phyloP scores from a whole-genome alignment of 1,140 invertebrate species.

The Episyrphus balteatus region DNA sequence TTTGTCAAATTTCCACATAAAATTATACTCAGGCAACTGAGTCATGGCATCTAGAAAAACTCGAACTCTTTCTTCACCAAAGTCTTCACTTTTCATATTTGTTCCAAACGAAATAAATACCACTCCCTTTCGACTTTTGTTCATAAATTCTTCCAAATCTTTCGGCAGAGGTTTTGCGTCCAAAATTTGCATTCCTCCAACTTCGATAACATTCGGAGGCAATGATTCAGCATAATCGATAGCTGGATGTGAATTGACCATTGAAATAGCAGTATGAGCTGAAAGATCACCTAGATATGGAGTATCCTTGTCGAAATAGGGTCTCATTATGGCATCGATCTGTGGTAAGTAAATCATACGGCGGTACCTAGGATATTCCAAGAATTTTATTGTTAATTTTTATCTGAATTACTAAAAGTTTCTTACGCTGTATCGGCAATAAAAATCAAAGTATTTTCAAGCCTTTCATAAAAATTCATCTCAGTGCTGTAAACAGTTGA shows the following conservation, averaged over 20 bases:
- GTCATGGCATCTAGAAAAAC: neutral
- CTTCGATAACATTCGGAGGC: conserved; percentile 42
- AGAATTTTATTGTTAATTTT: no score
- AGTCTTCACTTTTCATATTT: conserved; percentile 10
- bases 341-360: neutral
- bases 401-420: no score
- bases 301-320: neutral
- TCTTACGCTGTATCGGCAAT: no score
- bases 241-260: conserved; percentile 39
- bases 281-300: neutral
- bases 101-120: conserved; percentile 27
- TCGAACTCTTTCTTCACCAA: neutral
- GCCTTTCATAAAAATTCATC: conserved; percentile 23
- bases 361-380: neutral
- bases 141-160: conserved; percentile 17
- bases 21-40: conserved; percentile 11
- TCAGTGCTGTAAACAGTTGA: conserved; percentile 5
- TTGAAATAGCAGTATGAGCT: conserved; percentile 19
- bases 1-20: conserved; percentile 33
- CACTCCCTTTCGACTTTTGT: conserved; percentile 19
- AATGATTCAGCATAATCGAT: conserved; percentile 36
- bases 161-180: conserved; percentile 14
- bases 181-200: conserved; percentile 42
- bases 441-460: conserved; percentile 23
- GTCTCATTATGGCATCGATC: neutral